phyloP scores from a whole-genome alignment of 2,888 invertebrate species.

The Uropetala carovei region DNA sequence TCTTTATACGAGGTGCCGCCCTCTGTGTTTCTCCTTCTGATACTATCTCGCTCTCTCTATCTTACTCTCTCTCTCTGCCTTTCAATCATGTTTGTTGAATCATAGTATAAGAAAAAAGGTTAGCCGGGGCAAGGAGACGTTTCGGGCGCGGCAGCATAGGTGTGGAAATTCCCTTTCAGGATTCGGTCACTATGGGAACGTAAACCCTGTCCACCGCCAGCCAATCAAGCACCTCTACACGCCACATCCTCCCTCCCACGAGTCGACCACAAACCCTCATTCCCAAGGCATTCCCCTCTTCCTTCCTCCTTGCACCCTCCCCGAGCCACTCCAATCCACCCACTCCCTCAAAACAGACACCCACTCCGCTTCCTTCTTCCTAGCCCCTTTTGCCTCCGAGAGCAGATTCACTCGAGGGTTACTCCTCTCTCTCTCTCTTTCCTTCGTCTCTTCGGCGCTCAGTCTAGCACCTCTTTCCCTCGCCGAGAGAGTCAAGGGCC shows the following conservation, averaged over 20 bases:
- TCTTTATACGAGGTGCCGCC: no score
- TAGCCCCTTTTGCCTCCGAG: no score
- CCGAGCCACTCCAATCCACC: neutral
- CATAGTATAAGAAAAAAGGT: neutral
- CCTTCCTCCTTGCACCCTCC: neutral
- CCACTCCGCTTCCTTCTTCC: neutral
- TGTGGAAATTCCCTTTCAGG: neutral
- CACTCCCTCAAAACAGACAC: neutral
- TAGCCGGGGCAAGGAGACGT: neutral
- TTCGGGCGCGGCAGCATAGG: slow-evolving; percentile 8
- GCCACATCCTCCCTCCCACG: neutral
- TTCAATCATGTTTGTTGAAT: neutral
- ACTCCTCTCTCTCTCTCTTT: neutral
- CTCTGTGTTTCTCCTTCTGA: no score
- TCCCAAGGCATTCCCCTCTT: neutral
- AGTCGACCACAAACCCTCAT: slow-evolving; percentile 12
- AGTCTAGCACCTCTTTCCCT: slow-evolving; percentile 11
- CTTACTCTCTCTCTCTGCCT: neutral
- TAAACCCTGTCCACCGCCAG: neutral
- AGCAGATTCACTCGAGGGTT: neutral
- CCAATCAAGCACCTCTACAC: slow-evolving; percentile 26
- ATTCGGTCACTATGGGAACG: slow-evolving; percentile 55
- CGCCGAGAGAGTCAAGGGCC: neutral
- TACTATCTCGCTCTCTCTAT: neutral
- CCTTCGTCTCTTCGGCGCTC: neutral